phyloP scores from a whole-genome alignment of 1,140 invertebrate genomes.

The Drosophila truncata region DNA sequence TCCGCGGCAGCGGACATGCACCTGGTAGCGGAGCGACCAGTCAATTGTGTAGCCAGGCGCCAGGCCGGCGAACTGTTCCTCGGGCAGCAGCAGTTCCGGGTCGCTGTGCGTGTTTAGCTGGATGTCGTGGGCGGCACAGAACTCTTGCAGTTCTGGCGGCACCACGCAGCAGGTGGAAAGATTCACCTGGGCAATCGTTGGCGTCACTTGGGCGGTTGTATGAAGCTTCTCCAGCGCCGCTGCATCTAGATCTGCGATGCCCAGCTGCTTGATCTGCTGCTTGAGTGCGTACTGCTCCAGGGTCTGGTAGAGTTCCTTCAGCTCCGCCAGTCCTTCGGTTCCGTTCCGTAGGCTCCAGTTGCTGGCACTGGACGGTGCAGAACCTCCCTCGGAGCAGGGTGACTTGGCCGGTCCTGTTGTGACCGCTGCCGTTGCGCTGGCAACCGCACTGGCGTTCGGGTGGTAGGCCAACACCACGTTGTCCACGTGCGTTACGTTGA shows the following conservation, averaged over 20 bases:
- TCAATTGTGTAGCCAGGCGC: slow-evolving; percentile 73
- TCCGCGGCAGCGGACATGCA: slow-evolving; percentile 95
- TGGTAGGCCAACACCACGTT: slow-evolving; percentile 84
- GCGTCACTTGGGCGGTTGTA: slow-evolving; percentile 93
- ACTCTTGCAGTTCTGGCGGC: slow-evolving; percentile 94
- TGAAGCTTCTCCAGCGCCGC: slow-evolving; percentile 91
- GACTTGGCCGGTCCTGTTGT: slow-evolving; percentile 55
- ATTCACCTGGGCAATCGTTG: slow-evolving; percentile 97
- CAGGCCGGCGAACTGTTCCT: slow-evolving; percentile 63
- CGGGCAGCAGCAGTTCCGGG: slow-evolving; percentile 89
- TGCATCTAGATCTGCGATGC: slow-evolving; percentile 95
- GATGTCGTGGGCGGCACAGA: slow-evolving; percentile 95
- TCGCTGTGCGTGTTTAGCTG: slow-evolving; percentile 98
- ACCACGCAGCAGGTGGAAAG: slow-evolving; percentile 98
- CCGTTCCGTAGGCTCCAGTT: slow-evolving; percentile 85
- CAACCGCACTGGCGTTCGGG: slow-evolving; percentile 64
- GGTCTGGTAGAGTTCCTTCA: slow-evolving; percentile 87
- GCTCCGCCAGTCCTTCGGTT: slow-evolving; percentile 85
- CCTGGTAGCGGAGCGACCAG: slow-evolving; percentile 94
- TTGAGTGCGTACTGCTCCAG: slow-evolving; percentile 70
- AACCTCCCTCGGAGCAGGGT: slow-evolving; percentile 33
- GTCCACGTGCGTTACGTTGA: slow-evolving; percentile 79
- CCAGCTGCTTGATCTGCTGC: slow-evolving; percentile 89
- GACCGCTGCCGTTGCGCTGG: slow-evolving; percentile 53
- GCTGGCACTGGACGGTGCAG: slow-evolving; percentile 11